Evolutionary conservation across 2,113 vertebrate species (phyloP).

Genomic region (Epinephelus lanceolatus): DNA sequence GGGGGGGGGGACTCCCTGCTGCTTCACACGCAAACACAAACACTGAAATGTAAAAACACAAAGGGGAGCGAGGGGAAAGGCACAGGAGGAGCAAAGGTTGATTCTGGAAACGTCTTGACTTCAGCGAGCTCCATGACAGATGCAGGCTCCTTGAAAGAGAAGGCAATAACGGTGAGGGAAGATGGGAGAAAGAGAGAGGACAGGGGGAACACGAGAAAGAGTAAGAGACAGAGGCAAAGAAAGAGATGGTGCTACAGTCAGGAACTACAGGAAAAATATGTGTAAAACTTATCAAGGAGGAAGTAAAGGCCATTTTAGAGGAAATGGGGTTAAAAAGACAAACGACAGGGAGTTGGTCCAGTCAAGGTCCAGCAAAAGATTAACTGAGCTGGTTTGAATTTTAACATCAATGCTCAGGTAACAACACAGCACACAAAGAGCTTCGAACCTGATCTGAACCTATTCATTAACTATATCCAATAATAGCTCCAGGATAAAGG

Average conservation of each 20-base stretch:
- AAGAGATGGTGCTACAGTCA: constrained; percentile 1
- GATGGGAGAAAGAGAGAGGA: constrained; percentile 4
- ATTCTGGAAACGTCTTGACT: constrained; percentile 38
- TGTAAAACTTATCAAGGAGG: neutral
- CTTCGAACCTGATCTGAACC: neutral
- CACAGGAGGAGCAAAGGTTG: constrained; percentile 51
- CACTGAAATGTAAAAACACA: constrained; percentile 50
- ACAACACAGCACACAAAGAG: neutral
- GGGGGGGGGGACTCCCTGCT: constrained; percentile 60
- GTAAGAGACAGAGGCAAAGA: constrained; percentile 28
- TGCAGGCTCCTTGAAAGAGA: constrained; percentile 45
- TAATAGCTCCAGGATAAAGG: constrained; percentile 23
- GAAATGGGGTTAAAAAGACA: constrained; percentile 27
- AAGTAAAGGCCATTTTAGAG: constrained; percentile 24
- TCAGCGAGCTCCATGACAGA: constrained; percentile 14
- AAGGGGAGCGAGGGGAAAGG: constrained; percentile 6
- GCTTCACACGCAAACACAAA: constrained; percentile 63
- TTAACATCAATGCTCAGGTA: constrained; percentile 22
- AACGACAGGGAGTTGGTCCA: constrained; percentile 15
- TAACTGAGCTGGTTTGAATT: constrained; percentile 50
- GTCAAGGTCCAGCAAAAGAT: constrained; percentile 46
- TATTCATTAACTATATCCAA: constrained; percentile 26
- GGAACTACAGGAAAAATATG: neutral
- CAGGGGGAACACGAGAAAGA: neutral
- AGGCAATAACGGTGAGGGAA: constrained; percentile 23